These are phyloP conservation scores for Drosophila takahashii DNA, from an alignment of 1,140 invertebrate genomes.

Conservation along the genomic window DNA sequence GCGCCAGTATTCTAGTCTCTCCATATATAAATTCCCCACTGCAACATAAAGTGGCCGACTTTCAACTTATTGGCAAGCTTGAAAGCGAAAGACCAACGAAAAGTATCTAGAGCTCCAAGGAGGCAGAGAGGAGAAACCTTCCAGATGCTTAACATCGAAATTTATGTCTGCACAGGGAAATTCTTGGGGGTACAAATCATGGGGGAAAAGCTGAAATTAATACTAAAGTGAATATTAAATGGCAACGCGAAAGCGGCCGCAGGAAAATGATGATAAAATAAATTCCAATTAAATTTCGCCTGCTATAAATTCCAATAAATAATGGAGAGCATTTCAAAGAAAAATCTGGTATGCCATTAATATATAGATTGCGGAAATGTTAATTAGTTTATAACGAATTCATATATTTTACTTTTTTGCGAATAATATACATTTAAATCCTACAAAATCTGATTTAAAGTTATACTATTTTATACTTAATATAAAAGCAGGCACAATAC, in stretches of 20 bases:
- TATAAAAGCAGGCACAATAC: background rate
- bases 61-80: conserved; percentile 69
- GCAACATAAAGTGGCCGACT: conserved; percentile 68
- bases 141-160: conserved; percentile 15
- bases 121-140: background rate
- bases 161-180: conserved; percentile 31
- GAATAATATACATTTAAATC: too few species aligned
- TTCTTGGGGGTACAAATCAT: conserved; percentile 2
- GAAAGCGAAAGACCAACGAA: conserved; percentile 16
- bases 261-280: background rate
- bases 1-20: conserved; percentile 23
- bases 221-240: conserved; percentile 23
- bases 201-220: conserved; percentile 23
- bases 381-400: background rate
- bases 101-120: background rate
- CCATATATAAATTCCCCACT: conserved; percentile 56
- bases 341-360: background rate
- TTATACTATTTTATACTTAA: background rate
- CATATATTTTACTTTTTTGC: too few species aligned
- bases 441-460: too few species aligned
- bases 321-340: background rate
- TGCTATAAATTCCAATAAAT: background rate
- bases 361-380: background rate
- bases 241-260: conserved; percentile 6
- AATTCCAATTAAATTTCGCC: background rate